Percentiles rank a stretch among this genome's conserved stretches.
phyloP scores from a whole-genome alignment of 2,888 invertebrate species.

The Nephrotoma appendiculata region DNA sequence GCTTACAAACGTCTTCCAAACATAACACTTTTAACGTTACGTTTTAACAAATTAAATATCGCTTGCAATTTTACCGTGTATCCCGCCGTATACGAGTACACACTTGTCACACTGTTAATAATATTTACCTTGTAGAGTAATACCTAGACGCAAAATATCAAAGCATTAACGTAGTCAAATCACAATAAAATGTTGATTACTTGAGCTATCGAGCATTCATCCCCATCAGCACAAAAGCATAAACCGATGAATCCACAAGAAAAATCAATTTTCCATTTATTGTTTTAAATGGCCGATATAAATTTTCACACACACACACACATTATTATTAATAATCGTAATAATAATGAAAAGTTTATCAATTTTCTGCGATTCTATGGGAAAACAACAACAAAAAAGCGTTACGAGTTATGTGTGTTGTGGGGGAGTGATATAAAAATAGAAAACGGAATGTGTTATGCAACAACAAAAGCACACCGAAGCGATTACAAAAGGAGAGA shows the following conservation, averaged over 20 bases:
- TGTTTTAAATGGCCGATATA: neutral
- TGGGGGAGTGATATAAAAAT: neutral
- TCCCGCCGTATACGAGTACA: too few species aligned
- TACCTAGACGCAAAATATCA: too few species aligned
- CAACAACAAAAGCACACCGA: neutral
- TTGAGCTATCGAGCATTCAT: too few species aligned
- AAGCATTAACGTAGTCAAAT: too few species aligned
- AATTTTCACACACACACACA: neutral
- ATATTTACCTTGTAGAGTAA: too few species aligned
- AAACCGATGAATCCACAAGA: neutral
- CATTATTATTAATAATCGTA: neutral
- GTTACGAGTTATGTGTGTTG: neutral
- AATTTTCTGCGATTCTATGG: neutral
- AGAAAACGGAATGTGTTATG: neutral
- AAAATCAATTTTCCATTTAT: neutral
- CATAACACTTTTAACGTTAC: too few species aligned
- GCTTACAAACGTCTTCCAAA: too few species aligned
- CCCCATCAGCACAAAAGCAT: too few species aligned
- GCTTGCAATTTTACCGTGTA: too few species aligned
- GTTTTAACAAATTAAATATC: too few species aligned
- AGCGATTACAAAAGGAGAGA: neutral
- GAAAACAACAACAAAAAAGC: neutral
- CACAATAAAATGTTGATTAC: too few species aligned
- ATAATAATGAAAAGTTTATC: neutral
- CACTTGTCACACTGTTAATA: too few species aligned